Percentiles rank a stretch among this genome's conserved stretches.
Conservation (phyloP, 2,888 invertebrate species). For the Merodon equestris region DNA sequence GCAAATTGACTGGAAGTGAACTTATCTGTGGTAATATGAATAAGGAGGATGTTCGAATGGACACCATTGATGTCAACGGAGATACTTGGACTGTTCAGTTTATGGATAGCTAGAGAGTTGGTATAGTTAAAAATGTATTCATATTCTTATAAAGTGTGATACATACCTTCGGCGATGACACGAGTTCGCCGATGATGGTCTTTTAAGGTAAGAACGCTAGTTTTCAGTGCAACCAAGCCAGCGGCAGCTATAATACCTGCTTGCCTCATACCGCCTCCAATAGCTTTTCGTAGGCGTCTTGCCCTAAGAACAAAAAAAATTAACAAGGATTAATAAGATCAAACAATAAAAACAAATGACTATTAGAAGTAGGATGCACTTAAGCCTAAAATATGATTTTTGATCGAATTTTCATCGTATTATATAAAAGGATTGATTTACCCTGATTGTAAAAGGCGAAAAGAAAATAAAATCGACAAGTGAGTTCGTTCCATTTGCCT, state of each 20-base stretch:
- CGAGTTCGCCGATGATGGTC: conserved; percentile 87
- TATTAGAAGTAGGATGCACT: too few species aligned
- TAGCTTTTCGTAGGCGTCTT: conserved; percentile 87
- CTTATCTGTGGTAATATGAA: conserved; percentile 81
- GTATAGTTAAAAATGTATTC: not conserved
- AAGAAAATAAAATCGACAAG: too few species aligned
- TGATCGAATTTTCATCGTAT: too few species aligned
- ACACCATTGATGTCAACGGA: conserved; percentile 82
- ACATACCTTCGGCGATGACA: conserved; percentile 84
- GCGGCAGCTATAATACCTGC: conserved; percentile 94
- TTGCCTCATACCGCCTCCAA: conserved; percentile 98
- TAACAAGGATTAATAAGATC: too few species aligned
- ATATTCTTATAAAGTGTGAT: conserved; percentile 2
- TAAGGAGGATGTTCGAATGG: conserved; percentile 88
- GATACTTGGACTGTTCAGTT: conserved; percentile 82
- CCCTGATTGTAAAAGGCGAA: too few species aligned
- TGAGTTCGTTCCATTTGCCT: too few species aligned
- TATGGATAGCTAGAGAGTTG: conserved; percentile 80
- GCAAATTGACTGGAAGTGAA: conserved; percentile 81
- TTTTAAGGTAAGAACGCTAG: conserved; percentile 84
- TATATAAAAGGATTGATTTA: too few species aligned
- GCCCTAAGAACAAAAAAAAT: conserved; percentile 84
- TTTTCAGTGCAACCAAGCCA: conserved; percentile 90
- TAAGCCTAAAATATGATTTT: too few species aligned
- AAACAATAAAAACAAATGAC: too few species aligned